phyloP scores from a whole-genome alignment of 2,888 invertebrate genomes.

The Drosophila ezoana region DNA sequence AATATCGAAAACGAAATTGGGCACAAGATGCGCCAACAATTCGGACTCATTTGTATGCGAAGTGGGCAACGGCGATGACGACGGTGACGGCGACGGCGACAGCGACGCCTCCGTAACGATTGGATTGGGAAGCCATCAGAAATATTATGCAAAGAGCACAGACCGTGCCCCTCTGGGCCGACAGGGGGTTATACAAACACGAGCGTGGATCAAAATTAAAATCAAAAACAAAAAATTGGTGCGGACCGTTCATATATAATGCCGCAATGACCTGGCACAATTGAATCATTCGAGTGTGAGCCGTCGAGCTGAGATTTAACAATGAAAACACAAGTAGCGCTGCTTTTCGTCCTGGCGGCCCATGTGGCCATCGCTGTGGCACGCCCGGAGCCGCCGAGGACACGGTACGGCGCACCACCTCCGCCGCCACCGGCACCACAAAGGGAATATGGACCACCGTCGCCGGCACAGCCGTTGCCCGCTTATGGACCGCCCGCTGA shows the following conservation, averaged over 20 bases:
- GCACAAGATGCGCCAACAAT: conserved; percentile 45
- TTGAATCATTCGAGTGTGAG: conserved; percentile 70
- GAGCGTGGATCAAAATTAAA: conserved; percentile 21
- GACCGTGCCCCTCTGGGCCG: neutral
- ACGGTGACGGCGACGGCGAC: conserved; percentile 25
- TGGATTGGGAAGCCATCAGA: conserved; percentile 71
- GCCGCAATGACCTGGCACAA: conserved; percentile 55
- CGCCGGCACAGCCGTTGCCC: conserved; percentile 79
- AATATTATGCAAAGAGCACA: conserved; percentile 75
- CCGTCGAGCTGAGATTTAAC: conserved; percentile 33
- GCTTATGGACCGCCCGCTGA: conserved; percentile 83
- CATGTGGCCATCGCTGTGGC: conserved; percentile 84
- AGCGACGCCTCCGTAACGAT: conserved; percentile 37
- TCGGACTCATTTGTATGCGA: conserved; percentile 69
- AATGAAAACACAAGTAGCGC: conserved; percentile 57
- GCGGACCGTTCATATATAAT: conserved; percentile 57
- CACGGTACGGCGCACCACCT: conserved; percentile 82
- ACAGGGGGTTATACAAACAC: conserved; percentile 61
- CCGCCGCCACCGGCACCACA: conserved; percentile 80
- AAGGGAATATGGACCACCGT: conserved; percentile 83
- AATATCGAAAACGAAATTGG: conserved; percentile 62
- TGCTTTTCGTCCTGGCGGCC: conserved; percentile 80
- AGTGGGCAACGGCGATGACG: conserved; percentile 28
- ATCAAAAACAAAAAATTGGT: conserved; percentile 11
- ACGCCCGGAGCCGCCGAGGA: conserved; percentile 84